Conservation (phyloP, 2,888 invertebrate species). For the Thymelicus sylvestris region DNA sequence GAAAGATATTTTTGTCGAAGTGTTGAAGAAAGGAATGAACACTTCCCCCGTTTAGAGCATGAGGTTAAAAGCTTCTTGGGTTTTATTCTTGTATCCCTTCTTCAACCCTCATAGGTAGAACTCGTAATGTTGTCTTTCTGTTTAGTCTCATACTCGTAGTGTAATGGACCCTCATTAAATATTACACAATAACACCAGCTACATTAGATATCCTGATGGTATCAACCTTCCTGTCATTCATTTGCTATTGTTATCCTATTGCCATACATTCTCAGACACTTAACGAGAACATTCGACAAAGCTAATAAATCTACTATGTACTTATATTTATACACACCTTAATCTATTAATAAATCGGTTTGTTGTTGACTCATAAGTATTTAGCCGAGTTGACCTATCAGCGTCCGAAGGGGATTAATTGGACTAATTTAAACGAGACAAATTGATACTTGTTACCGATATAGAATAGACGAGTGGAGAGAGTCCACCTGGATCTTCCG, state of each 20-base stretch:
- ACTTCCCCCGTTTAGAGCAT: too few species aligned
- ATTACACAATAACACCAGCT: not conserved
- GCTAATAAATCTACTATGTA: not conserved
- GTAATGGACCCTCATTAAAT: too few species aligned
- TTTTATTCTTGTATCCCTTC: too few species aligned
- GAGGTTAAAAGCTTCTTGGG: too few species aligned
- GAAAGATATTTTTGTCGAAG: too few species aligned
- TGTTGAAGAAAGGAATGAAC: too few species aligned
- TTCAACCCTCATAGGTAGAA: too few species aligned
- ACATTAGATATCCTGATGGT: not conserved
- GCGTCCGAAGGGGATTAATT: slow-evolving; percentile 19
- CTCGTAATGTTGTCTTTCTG: too few species aligned
- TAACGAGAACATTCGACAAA: not conserved
- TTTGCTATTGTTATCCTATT: not conserved
- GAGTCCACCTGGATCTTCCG: slow-evolving; percentile 23
- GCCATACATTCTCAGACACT: slow-evolving; percentile 9
- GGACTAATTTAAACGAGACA: slow-evolving; percentile 24
- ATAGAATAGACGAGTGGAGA: slow-evolving; percentile 13
- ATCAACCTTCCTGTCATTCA: not conserved
- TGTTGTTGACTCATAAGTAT: slow-evolving; percentile 22
- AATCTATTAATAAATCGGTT: slow-evolving; percentile 9
- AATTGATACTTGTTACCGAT: slow-evolving; percentile 25
- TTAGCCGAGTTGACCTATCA: slow-evolving; percentile 19
- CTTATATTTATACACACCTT: not conserved
- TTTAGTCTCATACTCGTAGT: too few species aligned